Evolutionary conservation across 2,888 invertebrate species (phyloP), one percentile per base, ranked within the genome.

Genomic region (Metellina segmentata): DNA sequence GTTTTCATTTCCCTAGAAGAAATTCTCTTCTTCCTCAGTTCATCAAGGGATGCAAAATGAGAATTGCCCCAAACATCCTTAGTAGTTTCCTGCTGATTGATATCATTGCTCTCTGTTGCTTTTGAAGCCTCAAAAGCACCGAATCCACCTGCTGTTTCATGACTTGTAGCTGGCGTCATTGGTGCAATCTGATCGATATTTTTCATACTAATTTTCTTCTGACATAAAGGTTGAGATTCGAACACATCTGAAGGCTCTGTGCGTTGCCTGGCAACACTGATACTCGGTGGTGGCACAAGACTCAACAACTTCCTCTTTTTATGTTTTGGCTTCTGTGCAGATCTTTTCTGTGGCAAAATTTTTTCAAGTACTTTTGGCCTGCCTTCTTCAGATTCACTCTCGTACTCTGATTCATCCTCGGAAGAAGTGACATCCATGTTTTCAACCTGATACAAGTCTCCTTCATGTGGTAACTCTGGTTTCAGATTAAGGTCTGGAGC

Each of bases 11-110:
- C 97, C 95, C 96, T 96, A 79, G 95, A 95, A 5, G 97, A 96
- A 93, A 98, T 96, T 94, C 96, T 96, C 93, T 97, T 97, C 69
- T 95, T 95, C 87, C 96, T 95, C 70, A 98, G 95, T 94, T 97
- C 96, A 94, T 96, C 96, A 87, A 96, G 96, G 6, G 96, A 96
- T 93, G 97, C 96, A 71, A 94, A 94, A n/a, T 94, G 93, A n/a
- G 92, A 91, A 51, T 94, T 93, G 74, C 93, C 93, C 93, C 94
- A 94, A 75, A 85, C 83, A 75, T 93, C 77, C 74, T 93, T 83
- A 9, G 7, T 75, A n/a, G 83, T 0, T 71, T 93, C 89, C 85
- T 92, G 11, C 19, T 52, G 7, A 70, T 69, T 69, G 0, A 34
- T 93, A 77, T 94, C 93, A 49, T 94, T 93, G 19, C 94, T 94